Percentiles rank a stretch among this genome's conserved stretches.
Evolutionary conservation across 1,140 invertebrate genomes (phyloP).

Genomic region (Manduca sexta): DNA sequence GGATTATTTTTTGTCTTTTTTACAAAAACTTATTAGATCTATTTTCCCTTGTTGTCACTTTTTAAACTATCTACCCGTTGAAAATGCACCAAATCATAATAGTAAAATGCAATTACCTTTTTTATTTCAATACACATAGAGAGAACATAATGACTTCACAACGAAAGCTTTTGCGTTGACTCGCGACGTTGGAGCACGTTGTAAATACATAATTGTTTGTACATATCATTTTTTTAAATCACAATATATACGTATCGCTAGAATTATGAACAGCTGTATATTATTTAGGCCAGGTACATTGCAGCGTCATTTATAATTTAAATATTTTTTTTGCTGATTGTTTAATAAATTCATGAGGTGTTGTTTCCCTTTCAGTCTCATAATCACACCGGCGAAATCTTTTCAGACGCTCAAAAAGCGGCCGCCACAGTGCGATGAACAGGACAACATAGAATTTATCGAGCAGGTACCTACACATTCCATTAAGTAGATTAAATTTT

Average conservation of each 20-base stretch:
- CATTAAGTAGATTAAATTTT: no score
- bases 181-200: conserved; percentile 3
- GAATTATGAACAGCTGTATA: no score
- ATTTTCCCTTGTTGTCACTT: no score
- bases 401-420: conserved; percentile 57
- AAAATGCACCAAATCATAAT: not conserved
- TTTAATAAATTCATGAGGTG: no score
- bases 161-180: conserved; percentile 1
- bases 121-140: no score
- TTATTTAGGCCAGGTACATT: no score
- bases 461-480: conserved; percentile 38
- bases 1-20: no score
- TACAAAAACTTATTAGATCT: no score
- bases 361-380: no score
- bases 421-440: conserved; percentile 47
- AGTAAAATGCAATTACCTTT: not conserved
- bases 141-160: conserved; percentile 6
- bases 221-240: not conserved
- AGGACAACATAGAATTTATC: conserved; percentile 46
- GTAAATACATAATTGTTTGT: conserved; percentile 2
- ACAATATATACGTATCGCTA: no score
- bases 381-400: not conserved
- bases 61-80: not conserved
- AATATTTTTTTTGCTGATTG: no score
- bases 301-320: no score